Evolutionary conservation across 2,888 invertebrate species (phyloP).

Genomic region (Erpobdella octoculata): DNA sequence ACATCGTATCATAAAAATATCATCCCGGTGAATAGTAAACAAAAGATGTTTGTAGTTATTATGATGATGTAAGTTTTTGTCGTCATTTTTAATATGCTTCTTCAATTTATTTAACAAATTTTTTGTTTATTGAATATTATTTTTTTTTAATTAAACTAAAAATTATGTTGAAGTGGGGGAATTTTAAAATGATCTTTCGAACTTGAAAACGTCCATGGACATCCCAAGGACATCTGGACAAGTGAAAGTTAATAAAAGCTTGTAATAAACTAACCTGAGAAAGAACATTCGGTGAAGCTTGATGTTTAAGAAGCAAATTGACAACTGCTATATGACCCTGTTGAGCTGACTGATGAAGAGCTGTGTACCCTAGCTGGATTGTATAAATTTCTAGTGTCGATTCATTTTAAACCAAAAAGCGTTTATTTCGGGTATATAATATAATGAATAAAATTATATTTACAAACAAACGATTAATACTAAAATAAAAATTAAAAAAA

Average conservation of each 20-base stretch:
- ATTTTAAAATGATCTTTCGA: too few species aligned
- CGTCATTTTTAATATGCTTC: too few species aligned
- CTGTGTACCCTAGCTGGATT: slow-evolving; percentile 37
- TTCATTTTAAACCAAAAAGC: not conserved
- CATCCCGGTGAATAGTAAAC: not conserved
- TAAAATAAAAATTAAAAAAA: not conserved
- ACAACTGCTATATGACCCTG: slow-evolving; percentile 97
- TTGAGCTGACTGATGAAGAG: slow-evolving; percentile 97
- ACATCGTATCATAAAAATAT: not conserved
- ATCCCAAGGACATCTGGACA: too few species aligned
- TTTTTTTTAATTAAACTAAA: too few species aligned
- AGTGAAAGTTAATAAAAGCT: too few species aligned
- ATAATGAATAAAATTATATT: not conserved
- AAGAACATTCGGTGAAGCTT: slow-evolving; percentile 70
- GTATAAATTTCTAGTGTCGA: not conserved
- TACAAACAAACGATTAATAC: not conserved
- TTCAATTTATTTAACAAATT: too few species aligned
- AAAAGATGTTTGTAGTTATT: too few species aligned
- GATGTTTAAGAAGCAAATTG: slow-evolving; percentile 62
- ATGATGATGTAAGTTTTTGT: too few species aligned
- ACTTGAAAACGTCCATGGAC: too few species aligned
- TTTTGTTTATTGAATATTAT: too few species aligned
- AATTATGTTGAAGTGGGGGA: too few species aligned
- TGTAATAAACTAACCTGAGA: slow-evolving; percentile 69
- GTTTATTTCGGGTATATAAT: not conserved